phyloP scores from a whole-genome alignment of 2,113 vertebrate species.

The Diadophis punctatus region DNA sequence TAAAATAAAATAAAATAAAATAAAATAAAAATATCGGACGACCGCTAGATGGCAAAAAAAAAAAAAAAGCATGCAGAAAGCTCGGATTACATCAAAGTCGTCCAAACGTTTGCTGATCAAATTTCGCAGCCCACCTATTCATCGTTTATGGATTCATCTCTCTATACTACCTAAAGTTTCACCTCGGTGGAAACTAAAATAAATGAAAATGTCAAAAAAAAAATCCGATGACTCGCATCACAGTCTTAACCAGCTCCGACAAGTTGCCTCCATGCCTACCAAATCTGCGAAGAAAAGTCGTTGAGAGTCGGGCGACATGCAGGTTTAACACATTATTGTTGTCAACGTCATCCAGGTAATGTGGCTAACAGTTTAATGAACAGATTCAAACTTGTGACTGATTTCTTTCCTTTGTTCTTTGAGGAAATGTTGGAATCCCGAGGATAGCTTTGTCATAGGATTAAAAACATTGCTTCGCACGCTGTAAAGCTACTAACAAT shows the following conservation, averaged over 20 bases:
- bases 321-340: background rate
- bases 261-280: background rate
- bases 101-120: background rate
- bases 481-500: background rate
- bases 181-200: background rate
- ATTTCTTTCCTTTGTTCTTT: background rate
- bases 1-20: no score
- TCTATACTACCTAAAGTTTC: background rate
- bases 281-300: background rate
- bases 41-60: background rate
- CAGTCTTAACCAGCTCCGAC: background rate
- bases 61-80: background rate
- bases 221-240: background rate
- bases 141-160: background rate
- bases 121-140: background rate
- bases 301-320: background rate
- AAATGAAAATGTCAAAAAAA: background rate
- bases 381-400: background rate
- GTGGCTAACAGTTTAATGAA: background rate
- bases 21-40: background rate
- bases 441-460: background rate
- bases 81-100: background rate
- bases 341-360: background rate
- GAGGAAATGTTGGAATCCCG: background rate
- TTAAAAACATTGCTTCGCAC: background rate